Evolutionary conservation across 30 jellyfish, hydroid and myxozoan species (phyloP).

Genomic region (Cassiopea andromeda): DNA sequence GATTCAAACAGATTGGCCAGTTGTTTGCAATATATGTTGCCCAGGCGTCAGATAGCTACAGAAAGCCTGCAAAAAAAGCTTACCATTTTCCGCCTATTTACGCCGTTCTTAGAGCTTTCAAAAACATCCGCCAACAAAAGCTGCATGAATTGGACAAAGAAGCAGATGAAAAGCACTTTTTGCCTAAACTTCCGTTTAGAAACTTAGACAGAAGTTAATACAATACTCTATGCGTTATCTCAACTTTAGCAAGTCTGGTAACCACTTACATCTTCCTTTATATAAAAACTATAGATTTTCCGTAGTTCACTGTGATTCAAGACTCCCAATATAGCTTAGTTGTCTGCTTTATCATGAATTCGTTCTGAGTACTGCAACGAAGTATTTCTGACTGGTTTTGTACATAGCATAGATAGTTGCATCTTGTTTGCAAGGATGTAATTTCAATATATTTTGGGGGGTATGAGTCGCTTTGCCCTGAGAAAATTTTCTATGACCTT

Average conservation of each 20-base stretch:
- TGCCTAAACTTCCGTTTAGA: not conserved
- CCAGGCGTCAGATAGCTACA: constrained; percentile 43
- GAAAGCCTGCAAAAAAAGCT: constrained; percentile 31
- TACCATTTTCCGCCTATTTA: constrained; percentile 28
- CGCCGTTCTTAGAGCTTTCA: constrained; percentile 10
- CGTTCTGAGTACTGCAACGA: no score
- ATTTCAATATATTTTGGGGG: no score
- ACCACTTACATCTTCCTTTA: no score
- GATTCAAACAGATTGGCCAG: constrained; percentile 40
- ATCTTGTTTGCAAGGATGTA: no score
- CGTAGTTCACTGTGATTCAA: no score
- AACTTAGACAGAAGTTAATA: not conserved
- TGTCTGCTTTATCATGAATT: no score
- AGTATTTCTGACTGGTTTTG: no score
- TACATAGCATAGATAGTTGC: no score
- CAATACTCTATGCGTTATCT: not conserved
- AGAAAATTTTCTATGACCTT: no score
- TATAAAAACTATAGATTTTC: no score
- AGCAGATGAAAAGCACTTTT: not conserved
- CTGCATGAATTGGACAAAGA: not conserved
- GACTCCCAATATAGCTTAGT: no score
- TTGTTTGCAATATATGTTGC: constrained; percentile 55
- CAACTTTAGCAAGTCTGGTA: not conserved
- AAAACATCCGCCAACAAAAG: not conserved
- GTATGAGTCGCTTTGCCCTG: no score